phyloP scores from a whole-genome alignment of 2,113 vertebrate species.

The Nanger granti region DNA sequence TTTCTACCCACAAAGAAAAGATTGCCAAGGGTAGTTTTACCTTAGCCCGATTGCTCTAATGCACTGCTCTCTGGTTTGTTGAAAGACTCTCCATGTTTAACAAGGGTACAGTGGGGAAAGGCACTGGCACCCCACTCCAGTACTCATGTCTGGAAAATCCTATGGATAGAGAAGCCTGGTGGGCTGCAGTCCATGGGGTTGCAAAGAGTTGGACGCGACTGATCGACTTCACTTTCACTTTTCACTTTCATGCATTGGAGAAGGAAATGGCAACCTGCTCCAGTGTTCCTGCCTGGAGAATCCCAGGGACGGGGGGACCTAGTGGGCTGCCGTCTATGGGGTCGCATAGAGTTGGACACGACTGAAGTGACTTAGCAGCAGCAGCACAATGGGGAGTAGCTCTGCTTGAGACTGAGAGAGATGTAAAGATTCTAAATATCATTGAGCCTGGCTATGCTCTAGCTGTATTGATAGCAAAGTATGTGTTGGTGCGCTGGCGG shows the following conservation, averaged over 20 bases:
- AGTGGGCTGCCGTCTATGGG: too few species aligned
- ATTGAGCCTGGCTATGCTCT: background rate
- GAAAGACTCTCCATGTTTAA: background rate
- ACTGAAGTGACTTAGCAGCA: too few species aligned
- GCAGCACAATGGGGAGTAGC: background rate
- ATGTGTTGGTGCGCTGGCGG: background rate
- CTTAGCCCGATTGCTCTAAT: background rate
- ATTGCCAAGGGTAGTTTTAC: background rate
- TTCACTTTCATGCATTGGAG: too few species aligned
- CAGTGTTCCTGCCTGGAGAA: too few species aligned
- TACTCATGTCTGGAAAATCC: too few species aligned
- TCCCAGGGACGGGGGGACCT: too few species aligned
- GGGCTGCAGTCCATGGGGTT: too few species aligned
- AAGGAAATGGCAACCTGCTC: too few species aligned
- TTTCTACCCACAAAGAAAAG: background rate
- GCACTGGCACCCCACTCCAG: too few species aligned
- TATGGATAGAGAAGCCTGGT: too few species aligned
- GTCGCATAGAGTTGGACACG: fast-evolving
- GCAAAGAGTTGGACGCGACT: fast-evolving
- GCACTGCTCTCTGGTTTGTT: background rate
- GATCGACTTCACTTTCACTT: too few species aligned
- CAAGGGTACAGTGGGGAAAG: background rate
- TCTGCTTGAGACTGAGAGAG: background rate
- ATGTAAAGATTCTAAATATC: background rate
- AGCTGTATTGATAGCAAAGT: background rate